Evolutionary conservation across 2,888 invertebrate species (phyloP), one percentile per base, ranked within the genome.

Genomic region (Sericinus montela): DNA sequence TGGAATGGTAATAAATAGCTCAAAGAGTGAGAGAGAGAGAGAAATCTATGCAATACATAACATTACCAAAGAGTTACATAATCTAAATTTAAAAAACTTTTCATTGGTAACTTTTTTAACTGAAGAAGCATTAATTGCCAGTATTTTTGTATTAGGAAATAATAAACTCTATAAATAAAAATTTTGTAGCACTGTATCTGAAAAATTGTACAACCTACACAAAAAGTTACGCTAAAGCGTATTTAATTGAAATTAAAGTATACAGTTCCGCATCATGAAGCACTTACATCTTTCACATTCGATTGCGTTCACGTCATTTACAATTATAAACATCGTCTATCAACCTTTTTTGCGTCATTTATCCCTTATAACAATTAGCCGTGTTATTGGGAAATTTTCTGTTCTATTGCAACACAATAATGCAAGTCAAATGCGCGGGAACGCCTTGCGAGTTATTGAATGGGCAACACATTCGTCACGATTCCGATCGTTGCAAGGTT

Each of bases 401-500:
- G 75, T 75, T 55, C 69, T 71, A 76, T 78, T 81, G 81, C 79
- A 78, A 77, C 67, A 69, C 58, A 71, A 70, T 67, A 28, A 11
- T 11, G 69, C 65, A 77, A 81, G 80, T 83, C 78, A 81, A 83
- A 78, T 72, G 72, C 68, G 71, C 70, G 76, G 47, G 66, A 77
- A 79, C 82, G 84, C 81, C 76, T 82, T 78, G 81, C 54, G 77
- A 77, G 72, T 76, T 78, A 67, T 59, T 70, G 70, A 71, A 65
- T 65, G 55, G 55, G 63, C 58, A 11, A 11, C 58, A 63, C 29
- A 75, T 84, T 80, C 80, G 84, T 75, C 70, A 75, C 77, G 75
- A 68, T 70, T 70, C 62, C 63, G 62, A 63, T 74, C 68, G 65
- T 59, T 71, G 72, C 14, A 13, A 13, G n/a, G 11, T 39, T 13